Percentiles rank a stretch among this genome's conserved stretches.
Conservation (phyloP, 2,113 vertebrate species). For the Dasypus novemcinctus region DNA sequence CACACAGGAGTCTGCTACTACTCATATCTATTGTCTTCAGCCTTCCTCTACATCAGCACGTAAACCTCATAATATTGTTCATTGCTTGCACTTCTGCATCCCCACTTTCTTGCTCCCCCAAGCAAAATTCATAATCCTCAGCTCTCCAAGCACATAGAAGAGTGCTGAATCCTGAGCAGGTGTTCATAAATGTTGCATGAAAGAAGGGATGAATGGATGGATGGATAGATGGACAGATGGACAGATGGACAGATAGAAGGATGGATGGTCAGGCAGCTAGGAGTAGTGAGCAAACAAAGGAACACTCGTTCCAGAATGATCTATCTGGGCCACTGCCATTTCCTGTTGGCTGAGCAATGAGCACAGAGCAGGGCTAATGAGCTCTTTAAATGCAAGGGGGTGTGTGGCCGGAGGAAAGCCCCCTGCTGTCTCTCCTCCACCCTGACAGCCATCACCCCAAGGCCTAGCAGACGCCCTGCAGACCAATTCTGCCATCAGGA, state of each 20-base stretch:
- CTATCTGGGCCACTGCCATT: slow-evolving; percentile 18
- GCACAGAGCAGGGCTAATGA: slow-evolving; percentile 31
- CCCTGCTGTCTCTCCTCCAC: neutral
- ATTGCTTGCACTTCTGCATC: neutral
- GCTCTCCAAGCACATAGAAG: neutral
- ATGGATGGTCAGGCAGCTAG: neutral
- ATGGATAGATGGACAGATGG: neutral
- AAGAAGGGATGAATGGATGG: neutral
- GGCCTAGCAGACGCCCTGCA: neutral
- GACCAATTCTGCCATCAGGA: slow-evolving; percentile 3
- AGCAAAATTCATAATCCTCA: neutral
- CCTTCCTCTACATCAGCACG: neutral
- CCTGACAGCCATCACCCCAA: neutral
- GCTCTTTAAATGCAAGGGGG: slow-evolving; percentile 14
- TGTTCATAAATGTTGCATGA: neutral
- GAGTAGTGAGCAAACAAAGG: neutral
- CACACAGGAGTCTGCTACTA: neutral
- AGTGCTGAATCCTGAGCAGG: neutral
- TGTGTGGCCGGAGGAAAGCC: neutral
- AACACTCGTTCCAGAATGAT: neutral
- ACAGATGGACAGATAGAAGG: neutral
- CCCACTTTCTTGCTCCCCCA: neutral
- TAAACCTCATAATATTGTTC: neutral
- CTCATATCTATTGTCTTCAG: neutral
- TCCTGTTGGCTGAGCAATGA: slow-evolving; percentile 53